Base-by-base conservation (phyloP, 2,113 vertebrate species). In the Chloropsis hardwickii region DNA sequence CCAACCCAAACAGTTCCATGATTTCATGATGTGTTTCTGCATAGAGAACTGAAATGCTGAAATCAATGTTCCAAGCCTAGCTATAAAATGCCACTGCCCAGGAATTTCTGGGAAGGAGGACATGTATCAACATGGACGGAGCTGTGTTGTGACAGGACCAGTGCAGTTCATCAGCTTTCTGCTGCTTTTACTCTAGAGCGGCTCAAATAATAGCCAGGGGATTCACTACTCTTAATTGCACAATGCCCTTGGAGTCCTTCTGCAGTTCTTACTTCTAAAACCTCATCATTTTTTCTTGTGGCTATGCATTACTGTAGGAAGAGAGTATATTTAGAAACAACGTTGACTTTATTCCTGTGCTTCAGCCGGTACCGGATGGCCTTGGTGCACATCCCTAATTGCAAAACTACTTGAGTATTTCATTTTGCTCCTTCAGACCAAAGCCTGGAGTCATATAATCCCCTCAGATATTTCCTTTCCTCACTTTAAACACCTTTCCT, bases 71-170 rank as follows among this genome's bases (percentile, higher is more conserved):
- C 37, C 18, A 45, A 87, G 33, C 29, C 78, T 57, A 28, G 23
- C n/a, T 91, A 2, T 24, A 42, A 40, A 22, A 16, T 29, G 11
- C 18, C 22, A n/a, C 21, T 14, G 2, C 17, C 15, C 22, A 25
- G 66, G 20, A 21, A 12, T 39, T 67, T 77, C 44, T 16, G 50
- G 40, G 69, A 80, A 48, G 51, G 17, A 88, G 54, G 28, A 70
- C 13, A 10, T 4, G 2, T 7, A 14, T 12, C 6, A 2, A 0
- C 28, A 12, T 11, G 45, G 48, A 14, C 37, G 82, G 78, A 61
- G 31, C 53, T 56, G n/a, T 39, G 10, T 6, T 78, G 69, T 35
- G 39, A 29, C 66, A 61, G 58, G 17, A 54, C 25, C 0, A 7
- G 7, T 11, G 35, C 21, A 16, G 33, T n/a, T 77, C 42, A 50